Base-by-base conservation (phyloP, 30 jellyfish, hydroid and myxozoan genomes). In the Clytia hemisphaerica region DNA sequence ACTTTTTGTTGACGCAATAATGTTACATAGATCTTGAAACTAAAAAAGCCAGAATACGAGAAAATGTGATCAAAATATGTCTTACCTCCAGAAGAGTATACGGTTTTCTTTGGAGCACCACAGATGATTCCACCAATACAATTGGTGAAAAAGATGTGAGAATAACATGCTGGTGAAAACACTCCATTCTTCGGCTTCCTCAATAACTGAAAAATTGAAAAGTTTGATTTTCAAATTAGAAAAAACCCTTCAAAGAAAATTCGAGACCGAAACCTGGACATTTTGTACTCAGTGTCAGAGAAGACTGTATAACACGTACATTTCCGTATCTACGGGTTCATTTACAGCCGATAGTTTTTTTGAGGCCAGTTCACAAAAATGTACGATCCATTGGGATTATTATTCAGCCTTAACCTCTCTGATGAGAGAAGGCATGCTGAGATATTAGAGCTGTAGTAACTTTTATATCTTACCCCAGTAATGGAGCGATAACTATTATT, bases 131-230 rank as follows among this genome's bases (percentile, higher is more conserved):
- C 96, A 30, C 78, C 96, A 37, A 77, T 79, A 35, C 96, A 86
- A 26, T 91, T 76, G 6, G 93, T 72, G 22, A 86, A 73, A 37
- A 86, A 86, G 2, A 93, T 77, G 37, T 86, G 96, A 26, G 94
- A 78, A 37, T 67, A 78, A 40, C 96, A 86, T 3, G 96, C 96
- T 22, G 96, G 96, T 7, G 96, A 73, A 68, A 75, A 86, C 5
- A 86, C 96, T 5, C 96, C 96, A 32, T 76, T 67, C 27, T 58
- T 72, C 14, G 75, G 32, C 16, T 72, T 74, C 16, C 61, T 49
- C 5, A 76, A 65, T 5, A 86, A 77, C 96, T 86, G 55, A 16
- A 72, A 58, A 0, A 24, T 14, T 7, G 71, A 36, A 28, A 64
- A 10, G 16, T 3, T 69, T n/a, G 6, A 2, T 16, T 1, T 24